A percentile compares a stretch with the other conserved stretches of the same genome.
phyloP scores from a whole-genome alignment of 2,113 vertebrate species.

The Urocitellus parryii region DNA sequence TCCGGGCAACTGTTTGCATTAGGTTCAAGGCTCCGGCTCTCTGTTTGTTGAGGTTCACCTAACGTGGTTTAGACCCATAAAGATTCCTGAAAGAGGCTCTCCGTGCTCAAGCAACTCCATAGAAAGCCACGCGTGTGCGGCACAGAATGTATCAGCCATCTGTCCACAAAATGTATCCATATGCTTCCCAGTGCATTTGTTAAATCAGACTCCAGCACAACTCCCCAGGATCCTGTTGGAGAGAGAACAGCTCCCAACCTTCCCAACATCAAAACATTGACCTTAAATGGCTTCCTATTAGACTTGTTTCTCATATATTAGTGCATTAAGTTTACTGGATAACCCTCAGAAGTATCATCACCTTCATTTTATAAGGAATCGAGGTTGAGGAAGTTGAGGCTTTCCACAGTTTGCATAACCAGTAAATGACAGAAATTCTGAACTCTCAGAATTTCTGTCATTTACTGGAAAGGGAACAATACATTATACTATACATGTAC shows the following conservation, averaged over 20 bases:
- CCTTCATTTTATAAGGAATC: neutral
- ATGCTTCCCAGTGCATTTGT: constrained; percentile 42
- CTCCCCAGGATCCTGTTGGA: neutral
- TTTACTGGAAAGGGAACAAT: neutral
- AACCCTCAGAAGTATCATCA: neutral
- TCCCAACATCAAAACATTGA: neutral
- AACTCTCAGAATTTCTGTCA: neutral
- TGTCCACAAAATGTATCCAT: constrained; percentile 46
- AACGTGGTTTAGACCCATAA: constrained; percentile 35
- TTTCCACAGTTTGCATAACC: neutral
- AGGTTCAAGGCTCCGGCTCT: constrained; percentile 48
- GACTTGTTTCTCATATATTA: neutral
- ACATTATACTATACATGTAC: neutral
- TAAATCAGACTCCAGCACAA: constrained; percentile 60
- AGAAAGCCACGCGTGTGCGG: neutral
- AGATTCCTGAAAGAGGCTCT: constrained; percentile 64
- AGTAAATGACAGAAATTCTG: neutral
- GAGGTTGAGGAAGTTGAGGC: neutral
- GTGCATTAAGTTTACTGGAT: neutral
- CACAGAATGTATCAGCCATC: constrained; percentile 41
- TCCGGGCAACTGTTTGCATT: constrained; percentile 66
- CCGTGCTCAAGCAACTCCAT: constrained; percentile 49
- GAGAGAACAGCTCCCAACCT: constrained; percentile 14
- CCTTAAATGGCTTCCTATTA: constrained; percentile 29
- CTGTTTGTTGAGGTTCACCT: constrained; percentile 67